Evolutionary conservation across 1,140 invertebrate genomes (phyloP), one percentile per base, ranked within the genome.

Genomic region (Aphelinus certus): DNA sequence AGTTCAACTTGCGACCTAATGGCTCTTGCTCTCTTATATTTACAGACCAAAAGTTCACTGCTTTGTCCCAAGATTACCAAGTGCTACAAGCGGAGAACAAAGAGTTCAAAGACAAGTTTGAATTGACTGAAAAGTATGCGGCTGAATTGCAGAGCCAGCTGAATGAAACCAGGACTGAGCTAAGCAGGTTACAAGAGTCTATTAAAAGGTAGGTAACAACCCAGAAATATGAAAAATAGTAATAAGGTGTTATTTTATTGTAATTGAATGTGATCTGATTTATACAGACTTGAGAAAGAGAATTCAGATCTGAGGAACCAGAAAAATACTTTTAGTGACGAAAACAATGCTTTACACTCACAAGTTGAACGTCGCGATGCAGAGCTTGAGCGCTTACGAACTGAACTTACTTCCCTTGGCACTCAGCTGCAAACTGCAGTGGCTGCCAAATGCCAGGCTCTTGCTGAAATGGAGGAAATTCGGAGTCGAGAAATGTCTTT

Each of bases 381-480:
- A 3, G 93, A 95, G 88, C 82, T 95, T 42, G 92, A 94, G 80
- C 88, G 92, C 61, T 81, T 94, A 60, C 90, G 91, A 66, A 86
- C 89, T 5, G 93, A 93, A 83, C 80, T 94, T 73, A 83, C 86
- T n/a, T 89, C 90, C 2, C 84, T 93, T 51, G 88, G 91, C 7
- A 88, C 90, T 79, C 93, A 95, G 82, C 82, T 95, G 43, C 90
- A 92, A 80, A 78, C 85, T 64, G 93, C 94, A 55, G 90, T 94
- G 72, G 87, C 91, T 76, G 90, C 93, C 3, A 97, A 97, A 88
- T 96, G 94, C 88, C 93, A 95, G 88, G 94, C 95, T 4, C 83
- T 97, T 46, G 90, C 92, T 26, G 90, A 93, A 64, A 89, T 92
- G 66, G 94, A 96, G 87, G 95, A 96, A 88, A 88, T 95, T 42